A percentile compares a stretch with the other conserved stretches of the same genome.
These are phyloP conservation scores for Drosophila subquinaria DNA, from an alignment of 2,888 invertebrate species.

Conservation along the genomic window DNA sequence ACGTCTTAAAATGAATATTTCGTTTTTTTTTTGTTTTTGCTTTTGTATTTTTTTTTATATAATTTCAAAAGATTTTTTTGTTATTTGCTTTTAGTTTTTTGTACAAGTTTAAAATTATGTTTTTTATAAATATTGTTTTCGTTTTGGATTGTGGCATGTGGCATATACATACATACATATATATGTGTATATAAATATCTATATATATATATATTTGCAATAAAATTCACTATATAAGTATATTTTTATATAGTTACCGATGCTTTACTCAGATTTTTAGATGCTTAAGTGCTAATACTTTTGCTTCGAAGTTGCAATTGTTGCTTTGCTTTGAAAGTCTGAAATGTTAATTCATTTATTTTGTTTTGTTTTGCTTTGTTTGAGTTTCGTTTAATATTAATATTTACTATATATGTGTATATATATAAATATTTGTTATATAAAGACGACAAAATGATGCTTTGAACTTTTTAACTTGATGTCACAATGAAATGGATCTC, in stretches of 20 bases:
- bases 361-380: constrained; percentile 42
- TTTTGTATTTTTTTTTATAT: constrained; percentile 10
- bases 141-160: constrained; percentile 68
- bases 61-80: constrained; percentile 44
- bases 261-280: constrained; percentile 27
- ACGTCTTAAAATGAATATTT: constrained; percentile 37
- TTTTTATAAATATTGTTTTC: constrained; percentile 60
- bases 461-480: constrained; percentile 65
- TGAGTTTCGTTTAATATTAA: constrained; percentile 25
- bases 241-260: constrained; percentile 31
- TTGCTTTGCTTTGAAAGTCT: constrained; percentile 66
- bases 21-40: constrained; percentile 2
- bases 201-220: constrained; percentile 36
- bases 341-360: constrained; percentile 64
- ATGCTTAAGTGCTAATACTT: constrained; percentile 50
- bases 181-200: constrained; percentile 15
- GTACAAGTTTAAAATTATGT: constrained; percentile 68
- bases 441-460: constrained; percentile 75
- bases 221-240: constrained; percentile 51
- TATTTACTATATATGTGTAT: constrained; percentile 40
- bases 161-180: constrained; percentile 13
- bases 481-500: constrained; percentile 56
- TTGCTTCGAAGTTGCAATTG: constrained; percentile 35
- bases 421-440: constrained; percentile 43
- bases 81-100: constrained; percentile 39